Evolutionary conservation across 2,797 vertebrate species (phyloP), one percentile per base, ranked within the genome.

Genomic region (Melanogrammus aeglefinus): DNA sequence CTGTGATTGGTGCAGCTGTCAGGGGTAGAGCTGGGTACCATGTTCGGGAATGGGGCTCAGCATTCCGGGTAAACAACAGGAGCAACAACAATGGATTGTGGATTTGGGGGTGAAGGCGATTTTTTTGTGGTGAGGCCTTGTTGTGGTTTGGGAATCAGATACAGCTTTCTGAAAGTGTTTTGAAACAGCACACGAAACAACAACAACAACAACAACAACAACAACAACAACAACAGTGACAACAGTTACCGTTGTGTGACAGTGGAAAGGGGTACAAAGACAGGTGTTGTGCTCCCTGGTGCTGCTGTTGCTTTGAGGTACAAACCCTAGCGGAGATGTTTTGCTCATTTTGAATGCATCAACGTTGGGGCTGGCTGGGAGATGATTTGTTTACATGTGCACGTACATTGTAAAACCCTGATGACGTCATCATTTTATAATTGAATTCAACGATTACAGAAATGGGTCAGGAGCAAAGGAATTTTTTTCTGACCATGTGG

Each of bases 1-100:
- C 38, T 86, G 85, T 82, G 77, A 87, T 89, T 86, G 89, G 85
- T 80, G 78, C 66, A 80, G 84, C 86, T 89, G 88, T 89, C 88
- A 78, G 85, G 86, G 85, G 86, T 78, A 73, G 47, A 80, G 7
- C 24, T 7, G 57, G 76, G 51, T 75, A 36, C 63, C 38, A 72
- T 78, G 70, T 44, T 74, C 66, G 74, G 69, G 73, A 76, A 38
- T 41, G 24, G 29, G 44, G 33, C 29, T 9, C 47, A 51, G 57
- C 57, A n/a, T 4, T 44, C 66, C 70, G 84, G 84, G 84, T 83
- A 87, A 74, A 83, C 83, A 80, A 81, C 74, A 21, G 6, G 6
- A 24, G 6, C 31, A 66, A 51, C 63, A 63, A n/a, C n/a, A 66
- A 38, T 69, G 74, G 27, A 74, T 57, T 79, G 35, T 14, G 36